Conservation (phyloP, 2,888 invertebrate genomes). For the Protula sp. region DNA sequence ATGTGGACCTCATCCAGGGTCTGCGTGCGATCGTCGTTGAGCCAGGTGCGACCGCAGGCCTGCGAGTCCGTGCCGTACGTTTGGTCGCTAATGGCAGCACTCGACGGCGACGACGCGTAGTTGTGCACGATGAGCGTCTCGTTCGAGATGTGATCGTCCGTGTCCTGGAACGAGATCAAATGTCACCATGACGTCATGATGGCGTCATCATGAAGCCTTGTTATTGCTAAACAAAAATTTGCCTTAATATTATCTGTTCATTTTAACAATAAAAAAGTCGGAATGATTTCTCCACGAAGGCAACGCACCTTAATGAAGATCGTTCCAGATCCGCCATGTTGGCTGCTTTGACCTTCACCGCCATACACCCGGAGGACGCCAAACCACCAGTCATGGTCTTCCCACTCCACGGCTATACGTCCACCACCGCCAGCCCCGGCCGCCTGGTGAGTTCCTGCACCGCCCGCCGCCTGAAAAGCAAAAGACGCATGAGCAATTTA, state of each 20-base stretch:
- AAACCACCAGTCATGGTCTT: constrained; percentile 28
- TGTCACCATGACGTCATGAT: no score
- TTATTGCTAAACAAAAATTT: no score
- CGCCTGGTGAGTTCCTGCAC: constrained; percentile 15
- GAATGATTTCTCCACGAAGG: no score
- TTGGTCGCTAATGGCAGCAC: neutral
- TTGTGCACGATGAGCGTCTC: constrained; percentile 34
- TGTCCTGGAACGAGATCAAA: constrained; percentile 27
- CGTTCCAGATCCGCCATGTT: constrained; percentile 33
- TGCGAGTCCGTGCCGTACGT: constrained; percentile 1
- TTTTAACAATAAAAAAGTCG: no score
- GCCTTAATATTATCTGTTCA: no score
- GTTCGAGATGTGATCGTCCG: constrained; percentile 24
- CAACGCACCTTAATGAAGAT: constrained; percentile 30
- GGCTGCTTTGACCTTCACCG: constrained; percentile 20
- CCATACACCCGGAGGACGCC: constrained; percentile 28
- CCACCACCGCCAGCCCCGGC: constrained; percentile 33
- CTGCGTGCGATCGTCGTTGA: constrained; percentile 16
- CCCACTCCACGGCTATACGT: constrained; percentile 28
- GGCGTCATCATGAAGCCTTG: no score
- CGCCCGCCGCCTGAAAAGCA: constrained; percentile 23
- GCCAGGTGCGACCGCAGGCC: constrained; percentile 27
- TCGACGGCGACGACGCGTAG: constrained; percentile 1
- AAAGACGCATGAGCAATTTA: no score
- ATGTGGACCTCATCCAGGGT: constrained; percentile 27